Evolutionary conservation across 2,113 vertebrate genomes (phyloP).

Genomic region (Istiophorus platypterus): DNA sequence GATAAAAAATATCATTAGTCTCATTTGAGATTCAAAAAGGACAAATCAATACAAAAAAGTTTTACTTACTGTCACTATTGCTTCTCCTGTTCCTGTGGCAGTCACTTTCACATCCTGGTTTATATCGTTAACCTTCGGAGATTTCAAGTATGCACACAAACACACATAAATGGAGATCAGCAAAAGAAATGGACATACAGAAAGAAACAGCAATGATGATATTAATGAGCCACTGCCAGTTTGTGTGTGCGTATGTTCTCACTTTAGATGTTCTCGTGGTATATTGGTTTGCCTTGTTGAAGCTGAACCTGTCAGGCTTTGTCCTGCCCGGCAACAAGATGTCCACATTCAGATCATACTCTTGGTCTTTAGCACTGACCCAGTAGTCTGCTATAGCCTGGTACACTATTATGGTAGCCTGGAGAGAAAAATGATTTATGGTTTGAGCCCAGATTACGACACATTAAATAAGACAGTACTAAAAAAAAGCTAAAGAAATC

Average conservation of each 20-base stretch:
- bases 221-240: not conserved
- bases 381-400: slow-evolving; percentile 90
- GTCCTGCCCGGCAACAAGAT: slow-evolving; percentile 82
- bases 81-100: slow-evolving; percentile 85
- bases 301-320: slow-evolving; percentile 25
- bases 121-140: slow-evolving; percentile 62
- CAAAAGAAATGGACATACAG: not conserved
- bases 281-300: slow-evolving; percentile 71
- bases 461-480: not conserved
- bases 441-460: not conserved
- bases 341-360: slow-evolving; percentile 85
- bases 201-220: not conserved
- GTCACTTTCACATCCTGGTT: slow-evolving; percentile 82
- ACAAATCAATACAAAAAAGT: not conserved
- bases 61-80: slow-evolving; percentile 80
- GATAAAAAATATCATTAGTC: not conserved
- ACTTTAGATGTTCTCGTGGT: slow-evolving; percentile 84
- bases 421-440: not conserved
- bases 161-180: not conserved
- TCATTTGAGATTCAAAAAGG: not conserved
- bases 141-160: not conserved
- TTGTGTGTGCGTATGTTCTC: slow-evolving; percentile 9
- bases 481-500: not conserved
- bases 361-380: slow-evolving; percentile 6
- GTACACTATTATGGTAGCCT: slow-evolving; percentile 93